Percentiles rank a stretch among this genome's conserved stretches.
Evolutionary conservation across 2,113 vertebrate species (phyloP).

Genomic region (Rissa tridactyla): DNA sequence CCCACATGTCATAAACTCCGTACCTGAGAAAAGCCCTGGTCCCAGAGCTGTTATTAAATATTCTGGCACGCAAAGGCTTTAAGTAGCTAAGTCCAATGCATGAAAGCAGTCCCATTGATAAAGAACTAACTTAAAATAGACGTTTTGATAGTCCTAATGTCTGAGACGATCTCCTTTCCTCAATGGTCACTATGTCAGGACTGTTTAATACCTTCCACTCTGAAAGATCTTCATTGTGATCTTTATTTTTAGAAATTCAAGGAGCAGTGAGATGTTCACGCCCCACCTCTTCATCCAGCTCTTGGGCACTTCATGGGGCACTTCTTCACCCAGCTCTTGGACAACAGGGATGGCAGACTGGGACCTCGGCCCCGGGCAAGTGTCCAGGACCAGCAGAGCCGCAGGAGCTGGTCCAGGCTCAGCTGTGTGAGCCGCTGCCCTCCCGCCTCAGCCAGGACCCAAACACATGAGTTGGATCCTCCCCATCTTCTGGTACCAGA

Average conservation of each 20-base stretch:
- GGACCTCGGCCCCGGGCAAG: fast-evolving
- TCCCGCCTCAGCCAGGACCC: background rate
- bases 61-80: background rate
- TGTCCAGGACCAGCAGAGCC: background rate
- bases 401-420: background rate
- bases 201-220: background rate
- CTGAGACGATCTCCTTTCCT: background rate
- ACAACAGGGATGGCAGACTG: background rate
- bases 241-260: background rate
- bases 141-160: background rate
- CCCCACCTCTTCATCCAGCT: background rate
- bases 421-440: background rate
- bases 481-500: background rate
- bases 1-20: background rate
- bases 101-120: background rate
- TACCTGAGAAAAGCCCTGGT: background rate
- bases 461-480: background rate
- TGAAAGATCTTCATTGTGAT: background rate
- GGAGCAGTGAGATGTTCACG: background rate
- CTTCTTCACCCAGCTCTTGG: background rate
- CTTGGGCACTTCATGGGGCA: background rate
- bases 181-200: background rate
- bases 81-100: background rate
- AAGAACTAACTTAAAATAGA: background rate
- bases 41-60: background rate